Evolutionary conservation across 2,113 vertebrate genomes (phyloP).

Genomic region (Corythaeola cristata): DNA sequence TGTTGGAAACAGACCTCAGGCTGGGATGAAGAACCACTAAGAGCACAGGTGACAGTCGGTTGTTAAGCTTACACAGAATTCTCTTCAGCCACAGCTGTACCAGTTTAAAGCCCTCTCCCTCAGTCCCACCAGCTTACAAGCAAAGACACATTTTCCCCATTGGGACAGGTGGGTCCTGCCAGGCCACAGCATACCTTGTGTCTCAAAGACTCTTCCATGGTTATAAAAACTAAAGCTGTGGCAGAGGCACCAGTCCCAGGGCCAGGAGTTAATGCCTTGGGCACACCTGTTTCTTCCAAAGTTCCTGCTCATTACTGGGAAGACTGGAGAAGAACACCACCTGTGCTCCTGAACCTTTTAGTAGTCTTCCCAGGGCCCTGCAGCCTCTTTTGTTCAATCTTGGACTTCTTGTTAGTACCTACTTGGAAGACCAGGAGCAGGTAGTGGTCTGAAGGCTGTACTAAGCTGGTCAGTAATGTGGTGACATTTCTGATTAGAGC

Average conservation of each 20-base stretch:
- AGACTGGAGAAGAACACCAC: not conserved
- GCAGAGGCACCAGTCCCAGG: not conserved
- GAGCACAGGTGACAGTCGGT: accelerated
- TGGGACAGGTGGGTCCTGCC: not conserved
- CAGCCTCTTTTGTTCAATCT: not conserved
- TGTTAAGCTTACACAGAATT: not conserved
- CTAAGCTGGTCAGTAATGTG: not conserved
- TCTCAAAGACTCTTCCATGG: not conserved
- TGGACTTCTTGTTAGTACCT: not conserved
- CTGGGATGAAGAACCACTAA: not conserved
- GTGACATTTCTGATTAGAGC: not conserved
- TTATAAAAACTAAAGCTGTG: not conserved
- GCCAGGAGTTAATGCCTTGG: not conserved
- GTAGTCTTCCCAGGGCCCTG: not conserved
- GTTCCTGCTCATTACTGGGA: not conserved
- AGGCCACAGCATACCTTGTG: not conserved
- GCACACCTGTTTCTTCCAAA: not conserved
- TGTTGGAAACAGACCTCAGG: not conserved
- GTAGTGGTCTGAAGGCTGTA: not conserved
- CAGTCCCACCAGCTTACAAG: not conserved
- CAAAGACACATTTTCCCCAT: not conserved
- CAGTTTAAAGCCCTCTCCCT: not conserved
- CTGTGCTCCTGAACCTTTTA: not conserved
- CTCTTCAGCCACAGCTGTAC: not conserved
- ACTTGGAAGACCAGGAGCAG: not conserved